A percentile compares a stretch with the other conserved stretches of the same genome.
Evolutionary conservation across 1,140 invertebrate genomes (phyloP).

Genomic region (Drosophila ohnishii): DNA sequence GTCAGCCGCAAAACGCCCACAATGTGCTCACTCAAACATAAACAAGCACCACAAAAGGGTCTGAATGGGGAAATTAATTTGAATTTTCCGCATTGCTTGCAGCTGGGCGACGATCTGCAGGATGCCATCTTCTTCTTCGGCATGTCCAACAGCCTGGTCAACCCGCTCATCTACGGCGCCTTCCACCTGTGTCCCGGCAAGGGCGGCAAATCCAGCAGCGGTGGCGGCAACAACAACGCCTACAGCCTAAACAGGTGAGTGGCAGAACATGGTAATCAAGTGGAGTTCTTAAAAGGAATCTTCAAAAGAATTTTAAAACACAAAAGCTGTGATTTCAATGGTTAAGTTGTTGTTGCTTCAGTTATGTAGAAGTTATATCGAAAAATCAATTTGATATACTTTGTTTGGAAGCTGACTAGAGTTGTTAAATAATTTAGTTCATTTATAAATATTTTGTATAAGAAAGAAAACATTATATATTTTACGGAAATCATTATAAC

Average conservation of each 20-base stretch:
- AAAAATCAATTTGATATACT: neutral
- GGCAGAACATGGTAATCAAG: neutral
- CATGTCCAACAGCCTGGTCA: slow-evolving; percentile 93
- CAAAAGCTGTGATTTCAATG: neutral
- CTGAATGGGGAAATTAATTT: slow-evolving; percentile 63
- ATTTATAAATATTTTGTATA: neutral
- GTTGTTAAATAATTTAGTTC: neutral
- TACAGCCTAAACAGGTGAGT: slow-evolving; percentile 77
- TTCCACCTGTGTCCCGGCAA: slow-evolving; percentile 89
- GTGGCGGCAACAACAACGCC: slow-evolving; percentile 71
- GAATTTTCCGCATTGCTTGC: slow-evolving; percentile 45
- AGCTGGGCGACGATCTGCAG: slow-evolving; percentile 86
- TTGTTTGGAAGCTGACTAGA: neutral
- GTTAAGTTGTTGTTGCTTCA: neutral
- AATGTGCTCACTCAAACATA: slow-evolving; percentile 34
- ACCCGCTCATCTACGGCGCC: slow-evolving; percentile 94
- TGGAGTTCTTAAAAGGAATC: neutral
- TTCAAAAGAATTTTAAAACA: neutral
- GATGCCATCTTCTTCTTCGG: slow-evolving; percentile 92
- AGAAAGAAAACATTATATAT: neutral
- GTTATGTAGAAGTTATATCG: neutral
- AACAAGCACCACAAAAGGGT: slow-evolving; percentile 24
- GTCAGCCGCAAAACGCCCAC: slow-evolving; percentile 20
- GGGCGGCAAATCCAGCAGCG: slow-evolving; percentile 58
- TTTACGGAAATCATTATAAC: too few relatives aligned